These are phyloP conservation scores for Salvelinus alpinus DNA, from an alignment of 2,113 vertebrate genomes.

Conservation along the genomic window DNA sequence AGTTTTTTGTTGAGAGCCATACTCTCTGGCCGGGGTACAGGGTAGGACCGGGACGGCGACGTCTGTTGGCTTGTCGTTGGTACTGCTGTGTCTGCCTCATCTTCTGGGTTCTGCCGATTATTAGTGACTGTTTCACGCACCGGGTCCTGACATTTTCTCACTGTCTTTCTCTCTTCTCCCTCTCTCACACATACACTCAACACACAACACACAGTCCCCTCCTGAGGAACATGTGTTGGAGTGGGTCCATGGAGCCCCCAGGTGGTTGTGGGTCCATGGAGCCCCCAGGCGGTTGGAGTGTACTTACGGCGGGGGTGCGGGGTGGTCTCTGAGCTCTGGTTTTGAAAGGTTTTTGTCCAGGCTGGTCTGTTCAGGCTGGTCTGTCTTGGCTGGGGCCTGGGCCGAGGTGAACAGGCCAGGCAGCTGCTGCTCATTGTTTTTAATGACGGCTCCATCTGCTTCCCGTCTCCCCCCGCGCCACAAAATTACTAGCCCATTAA, in stretches of 20 bases:
- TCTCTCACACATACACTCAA: too few species aligned
- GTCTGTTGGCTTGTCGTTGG: too few species aligned
- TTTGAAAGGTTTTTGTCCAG: too few species aligned
- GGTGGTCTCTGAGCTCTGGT: neutral
- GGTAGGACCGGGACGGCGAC: too few species aligned
- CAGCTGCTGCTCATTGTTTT: slow-evolving; percentile 91
- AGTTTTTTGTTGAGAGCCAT: too few species aligned
- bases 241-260: slow-evolving; percentile 26
- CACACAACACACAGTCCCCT: neutral
- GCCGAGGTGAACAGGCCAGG: slow-evolving; percentile 80
- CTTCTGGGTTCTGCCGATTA: too few species aligned
- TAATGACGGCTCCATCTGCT: slow-evolving; percentile 89
- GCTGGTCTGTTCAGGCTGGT: slow-evolving; percentile 31
- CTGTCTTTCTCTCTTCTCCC: too few species aligned
- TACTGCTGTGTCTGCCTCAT: too few species aligned
- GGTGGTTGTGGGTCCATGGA: slow-evolving; percentile 9
- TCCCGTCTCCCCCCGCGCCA: slow-evolving; percentile 79
- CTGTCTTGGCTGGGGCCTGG: slow-evolving; percentile 50
- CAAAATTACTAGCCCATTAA: slow-evolving; percentile 89
- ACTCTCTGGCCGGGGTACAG: too few species aligned
- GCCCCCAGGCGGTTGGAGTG: slow-evolving; percentile 5
- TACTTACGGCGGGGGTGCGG: slow-evolving; percentile 30
- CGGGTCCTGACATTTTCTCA: too few species aligned
- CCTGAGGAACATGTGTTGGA: slow-evolving; percentile 26
- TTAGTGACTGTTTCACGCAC: too few species aligned